Evolutionary conservation across 2,888 invertebrate species (phyloP).

Genomic region (Saturnia pavonia): DNA sequence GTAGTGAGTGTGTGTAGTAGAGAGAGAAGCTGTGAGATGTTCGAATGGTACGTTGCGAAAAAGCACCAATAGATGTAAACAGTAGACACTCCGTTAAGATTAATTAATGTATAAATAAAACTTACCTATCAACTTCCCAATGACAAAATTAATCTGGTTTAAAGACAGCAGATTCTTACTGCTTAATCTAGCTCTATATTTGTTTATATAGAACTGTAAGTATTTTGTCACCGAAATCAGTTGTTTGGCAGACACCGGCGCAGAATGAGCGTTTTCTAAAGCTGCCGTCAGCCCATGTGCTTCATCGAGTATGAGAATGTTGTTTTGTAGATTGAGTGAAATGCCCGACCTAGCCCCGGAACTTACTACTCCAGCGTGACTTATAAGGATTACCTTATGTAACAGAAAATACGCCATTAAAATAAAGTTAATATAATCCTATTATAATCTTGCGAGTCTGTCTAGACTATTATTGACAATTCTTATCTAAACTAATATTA

Average conservation of each 20-base stretch:
- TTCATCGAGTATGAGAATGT: conserved; percentile 95
- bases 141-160: conserved; percentile 90
- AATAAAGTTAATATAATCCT: too few relatives aligned
- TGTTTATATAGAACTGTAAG: conserved; percentile 86
- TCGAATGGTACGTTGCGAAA: too few relatives aligned
- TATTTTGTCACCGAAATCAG: conserved; percentile 84
- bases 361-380: conserved; percentile 73
- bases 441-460: too few relatives aligned
- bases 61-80: too few relatives aligned
- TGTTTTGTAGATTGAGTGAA: conserved; percentile 82
- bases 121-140: conserved; percentile 84
- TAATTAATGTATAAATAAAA: not conserved
- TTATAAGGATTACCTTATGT: conserved; percentile 67
- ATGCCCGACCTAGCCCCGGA: conserved; percentile 67
- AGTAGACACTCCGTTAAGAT: too few relatives aligned
- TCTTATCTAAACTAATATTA: too few relatives aligned
- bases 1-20: too few relatives aligned
- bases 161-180: conserved; percentile 90
- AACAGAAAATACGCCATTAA: not conserved
- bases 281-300: conserved; percentile 98
- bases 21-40: too few relatives aligned
- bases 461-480: too few relatives aligned
- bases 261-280: conserved; percentile 92
- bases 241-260: conserved; percentile 86
- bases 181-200: conserved; percentile 88